These are phyloP conservation scores for Leptosomus discolor DNA, from an alignment of 2,113 vertebrate species.

Conservation along the genomic window DNA sequence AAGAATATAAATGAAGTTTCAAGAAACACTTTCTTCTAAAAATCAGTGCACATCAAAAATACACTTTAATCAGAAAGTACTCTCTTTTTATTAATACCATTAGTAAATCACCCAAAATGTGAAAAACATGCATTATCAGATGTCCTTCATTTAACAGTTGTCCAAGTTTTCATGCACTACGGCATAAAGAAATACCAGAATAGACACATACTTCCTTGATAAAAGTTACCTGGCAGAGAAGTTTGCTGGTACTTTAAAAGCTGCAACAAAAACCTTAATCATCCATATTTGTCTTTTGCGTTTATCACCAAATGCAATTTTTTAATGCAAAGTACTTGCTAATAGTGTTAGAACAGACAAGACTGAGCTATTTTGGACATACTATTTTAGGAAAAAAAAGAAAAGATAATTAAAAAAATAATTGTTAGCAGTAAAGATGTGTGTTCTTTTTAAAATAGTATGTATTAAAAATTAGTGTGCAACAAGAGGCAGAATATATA, in stretches of 20 bases:
- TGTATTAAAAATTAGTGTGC: background rate
- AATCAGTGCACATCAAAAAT: background rate
- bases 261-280: background rate
- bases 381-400: background rate
- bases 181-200: background rate
- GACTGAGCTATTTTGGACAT: background rate
- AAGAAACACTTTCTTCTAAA: background rate
- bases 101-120: background rate
- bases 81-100: background rate
- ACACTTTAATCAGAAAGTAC: background rate
- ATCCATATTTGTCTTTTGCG: background rate
- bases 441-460: background rate
- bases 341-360: background rate
- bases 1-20: background rate
- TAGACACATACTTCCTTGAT: background rate
- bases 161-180: background rate
- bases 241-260: background rate
- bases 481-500: background rate
- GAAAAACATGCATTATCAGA: fast-evolving
- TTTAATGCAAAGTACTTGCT: background rate
- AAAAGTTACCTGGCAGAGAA: background rate
- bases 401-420: fast-evolving
- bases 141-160: background rate
- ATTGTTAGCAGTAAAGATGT: background rate
- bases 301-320: background rate